Conservation (phyloP, 2,888 invertebrate species). For the Sabellastarte sp. region DNA sequence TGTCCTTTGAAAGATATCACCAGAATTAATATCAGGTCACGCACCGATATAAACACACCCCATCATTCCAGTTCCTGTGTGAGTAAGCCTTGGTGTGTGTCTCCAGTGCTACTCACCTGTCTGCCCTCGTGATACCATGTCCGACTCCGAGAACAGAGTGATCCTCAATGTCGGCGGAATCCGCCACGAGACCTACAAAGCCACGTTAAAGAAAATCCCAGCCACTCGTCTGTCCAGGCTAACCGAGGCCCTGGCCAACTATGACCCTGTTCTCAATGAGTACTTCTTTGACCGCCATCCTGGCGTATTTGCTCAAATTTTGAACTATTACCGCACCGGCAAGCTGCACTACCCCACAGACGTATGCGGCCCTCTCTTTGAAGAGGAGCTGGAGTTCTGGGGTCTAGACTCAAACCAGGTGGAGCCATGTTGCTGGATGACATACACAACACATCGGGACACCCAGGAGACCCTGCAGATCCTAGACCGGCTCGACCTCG, state of each 20-base stretch:
- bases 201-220: conserved; percentile 93
- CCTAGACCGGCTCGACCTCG: conserved; percentile 92
- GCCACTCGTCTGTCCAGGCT: conserved; percentile 90
- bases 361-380: conserved; percentile 97
- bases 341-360: conserved; percentile 99
- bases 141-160: conserved; percentile 81
- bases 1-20: too few species aligned
- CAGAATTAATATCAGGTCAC: too few species aligned
- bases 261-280: conserved; percentile 98
- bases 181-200: conserved; percentile 73
- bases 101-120: too few species aligned
- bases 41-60: too few species aligned
- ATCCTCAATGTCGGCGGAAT: conserved; percentile 97
- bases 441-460: conserved; percentile 84
- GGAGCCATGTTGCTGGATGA: conserved; percentile 99
- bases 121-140: too few species aligned
- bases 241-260: conserved; percentile 96
- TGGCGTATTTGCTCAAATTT: conserved; percentile 89
- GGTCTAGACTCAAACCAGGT: conserved; percentile 98
- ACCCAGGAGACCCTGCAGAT: conserved; percentile 98
- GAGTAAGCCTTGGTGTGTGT: too few species aligned
- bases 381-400: conserved; percentile 93
- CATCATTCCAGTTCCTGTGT: too few species aligned
- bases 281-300: conserved; percentile 74
- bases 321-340: conserved; percentile 97